Evolutionary conservation across 2,797 vertebrate genomes (phyloP).

Genomic region (Sebastes paucispinis): DNA sequence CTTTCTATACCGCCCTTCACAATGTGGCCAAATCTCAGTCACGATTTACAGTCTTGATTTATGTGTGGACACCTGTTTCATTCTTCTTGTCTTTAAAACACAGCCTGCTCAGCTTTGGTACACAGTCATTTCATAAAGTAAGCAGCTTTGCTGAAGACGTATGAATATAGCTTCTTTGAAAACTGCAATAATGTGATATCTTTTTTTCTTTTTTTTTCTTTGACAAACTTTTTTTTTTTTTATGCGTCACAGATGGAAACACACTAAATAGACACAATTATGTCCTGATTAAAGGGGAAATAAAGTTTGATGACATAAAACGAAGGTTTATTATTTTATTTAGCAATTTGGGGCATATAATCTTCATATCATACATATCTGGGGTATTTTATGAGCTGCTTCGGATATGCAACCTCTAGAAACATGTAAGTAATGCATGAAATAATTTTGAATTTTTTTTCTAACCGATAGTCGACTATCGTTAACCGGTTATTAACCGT

Average conservation of each 20-base stretch:
- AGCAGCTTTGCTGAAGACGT: not conserved
- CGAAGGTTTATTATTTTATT: not conserved
- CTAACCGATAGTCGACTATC: too few species aligned
- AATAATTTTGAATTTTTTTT: too few species aligned
- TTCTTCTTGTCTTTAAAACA: not conserved
- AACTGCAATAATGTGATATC: not conserved
- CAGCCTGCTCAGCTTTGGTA: not conserved
- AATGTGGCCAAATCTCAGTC: not conserved
- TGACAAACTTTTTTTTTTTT: not conserved
- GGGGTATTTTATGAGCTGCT: not conserved
- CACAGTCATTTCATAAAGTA: not conserved
- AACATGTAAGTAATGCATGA: not conserved
- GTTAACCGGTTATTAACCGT: too few species aligned
- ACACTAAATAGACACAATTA: not conserved
- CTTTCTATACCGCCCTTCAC: not conserved
- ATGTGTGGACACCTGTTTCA: not conserved
- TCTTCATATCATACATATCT: not conserved
- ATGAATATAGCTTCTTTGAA: not conserved
- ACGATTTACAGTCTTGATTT: not conserved
- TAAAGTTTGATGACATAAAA: not conserved
- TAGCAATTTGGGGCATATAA: not conserved
- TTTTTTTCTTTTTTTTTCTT: not conserved
- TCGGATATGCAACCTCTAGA: not conserved
- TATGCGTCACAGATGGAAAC: not conserved
- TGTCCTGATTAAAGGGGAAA: not conserved